phyloP scores from a whole-genome alignment of 2,888 invertebrate species.

The Callosobruchus maculatus region DNA sequence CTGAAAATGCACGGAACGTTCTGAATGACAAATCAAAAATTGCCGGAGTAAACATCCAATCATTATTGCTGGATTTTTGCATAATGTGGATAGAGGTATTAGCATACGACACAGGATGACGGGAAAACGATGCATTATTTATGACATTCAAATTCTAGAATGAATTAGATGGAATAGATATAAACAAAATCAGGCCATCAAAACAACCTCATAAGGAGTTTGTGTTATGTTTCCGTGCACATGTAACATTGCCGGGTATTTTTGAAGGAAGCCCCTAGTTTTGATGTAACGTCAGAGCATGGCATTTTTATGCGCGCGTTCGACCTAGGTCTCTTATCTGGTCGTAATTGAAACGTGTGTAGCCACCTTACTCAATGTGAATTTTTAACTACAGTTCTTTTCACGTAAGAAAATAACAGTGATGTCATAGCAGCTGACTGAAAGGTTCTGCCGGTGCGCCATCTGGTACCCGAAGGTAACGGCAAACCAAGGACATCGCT shows the following conservation, averaged over 20 bases:
- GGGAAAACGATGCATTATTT: not conserved
- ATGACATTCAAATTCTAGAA: not conserved
- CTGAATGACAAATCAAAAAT: not conserved
- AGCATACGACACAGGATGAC: not conserved
- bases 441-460: too few relatives aligned
- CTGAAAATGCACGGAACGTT: not conserved
- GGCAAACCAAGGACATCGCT: too few relatives aligned
- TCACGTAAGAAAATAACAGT: too few relatives aligned
- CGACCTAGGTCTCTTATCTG: too few relatives aligned
- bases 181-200: not conserved
- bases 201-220: not conserved
- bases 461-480: too few relatives aligned
- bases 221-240: not conserved
- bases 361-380: too few relatives aligned
- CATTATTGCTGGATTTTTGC: not conserved
- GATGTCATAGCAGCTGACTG: too few relatives aligned
- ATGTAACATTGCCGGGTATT: not conserved
- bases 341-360: too few relatives aligned
- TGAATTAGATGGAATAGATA: not conserved
- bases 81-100: not conserved
- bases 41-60: not conserved
- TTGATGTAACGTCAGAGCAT: too few relatives aligned
- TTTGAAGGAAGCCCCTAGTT: too few relatives aligned
- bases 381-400: too few relatives aligned
- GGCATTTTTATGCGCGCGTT: too few relatives aligned